Conservation (phyloP, 2,888 invertebrate genomes). For the Steromphala cineraria region DNA sequence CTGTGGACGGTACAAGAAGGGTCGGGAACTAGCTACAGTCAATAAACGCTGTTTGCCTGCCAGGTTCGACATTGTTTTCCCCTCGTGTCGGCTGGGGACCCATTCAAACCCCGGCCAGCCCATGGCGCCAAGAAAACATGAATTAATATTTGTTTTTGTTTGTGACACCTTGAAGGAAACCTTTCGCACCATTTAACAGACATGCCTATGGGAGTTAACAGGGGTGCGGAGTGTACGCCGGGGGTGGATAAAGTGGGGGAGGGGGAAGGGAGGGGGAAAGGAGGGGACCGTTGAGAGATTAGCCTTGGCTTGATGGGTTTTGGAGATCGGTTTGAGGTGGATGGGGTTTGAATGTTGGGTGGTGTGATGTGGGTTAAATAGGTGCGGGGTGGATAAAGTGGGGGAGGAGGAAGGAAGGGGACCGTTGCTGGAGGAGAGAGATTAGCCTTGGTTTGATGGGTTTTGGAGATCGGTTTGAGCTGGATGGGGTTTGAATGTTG, state of each 20-base stretch:
- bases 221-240: slow-evolving; percentile 1
- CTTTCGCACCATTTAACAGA: slow-evolving; percentile 24
- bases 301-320: too few relatives aligned
- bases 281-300: too few relatives aligned
- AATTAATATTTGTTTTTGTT: slow-evolving; percentile 32
- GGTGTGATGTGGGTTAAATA: too few relatives aligned
- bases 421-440: too few relatives aligned
- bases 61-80: slow-evolving; percentile 21
- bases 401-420: not conserved
- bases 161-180: slow-evolving; percentile 27
- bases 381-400: not conserved
- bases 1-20: slow-evolving; percentile 26
- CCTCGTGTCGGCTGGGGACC: slow-evolving; percentile 23
- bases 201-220: slow-evolving; percentile 14
- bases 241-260: not conserved
- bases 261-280: not conserved
- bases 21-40: slow-evolving; percentile 25
- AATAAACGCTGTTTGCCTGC: slow-evolving; percentile 28
- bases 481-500: too few relatives aligned
- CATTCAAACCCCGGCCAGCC: slow-evolving; percentile 10
- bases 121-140: slow-evolving; percentile 28
- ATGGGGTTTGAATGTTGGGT: too few relatives aligned
- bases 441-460: too few relatives aligned
- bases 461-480: too few relatives aligned
- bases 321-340: too few relatives aligned